Conservation (phyloP, 2,113 vertebrate genomes). For the Serinus canaria region DNA sequence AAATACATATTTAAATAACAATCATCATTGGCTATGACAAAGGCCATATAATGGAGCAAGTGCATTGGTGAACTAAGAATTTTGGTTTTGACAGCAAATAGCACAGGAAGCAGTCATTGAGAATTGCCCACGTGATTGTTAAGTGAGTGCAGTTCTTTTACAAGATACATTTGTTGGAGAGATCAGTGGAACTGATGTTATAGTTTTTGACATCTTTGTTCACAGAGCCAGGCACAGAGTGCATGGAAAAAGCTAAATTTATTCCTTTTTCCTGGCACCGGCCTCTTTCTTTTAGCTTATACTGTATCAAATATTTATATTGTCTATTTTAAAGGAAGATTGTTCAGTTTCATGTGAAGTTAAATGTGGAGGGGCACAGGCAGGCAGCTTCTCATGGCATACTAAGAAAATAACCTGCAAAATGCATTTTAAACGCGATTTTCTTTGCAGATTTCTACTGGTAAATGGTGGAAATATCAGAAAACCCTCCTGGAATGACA, state of each 20-base stretch:
- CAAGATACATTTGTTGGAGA: not conserved
- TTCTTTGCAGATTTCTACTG: not conserved
- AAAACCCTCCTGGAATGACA: not conserved
- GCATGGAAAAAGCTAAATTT: not conserved
- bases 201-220: not conserved
- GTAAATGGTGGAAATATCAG: not conserved
- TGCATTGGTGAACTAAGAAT: not conserved
- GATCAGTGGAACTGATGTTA: not conserved
- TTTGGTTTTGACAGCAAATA: not conserved
- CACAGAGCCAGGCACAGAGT: not conserved
- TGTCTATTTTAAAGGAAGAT: not conserved
- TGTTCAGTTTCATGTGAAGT: not conserved
- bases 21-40: not conserved
- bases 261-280: not conserved
- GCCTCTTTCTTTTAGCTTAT: not conserved
- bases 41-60: not conserved
- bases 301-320: not conserved
- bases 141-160: not conserved
- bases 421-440: not conserved
- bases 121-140: not conserved
- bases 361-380: not conserved
- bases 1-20: not conserved
- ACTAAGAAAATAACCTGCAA: fast-evolving
- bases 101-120: not conserved
- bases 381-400: not conserved